phyloP scores from a whole-genome alignment of 2,888 invertebrate genomes.

The Unio delphinus region DNA sequence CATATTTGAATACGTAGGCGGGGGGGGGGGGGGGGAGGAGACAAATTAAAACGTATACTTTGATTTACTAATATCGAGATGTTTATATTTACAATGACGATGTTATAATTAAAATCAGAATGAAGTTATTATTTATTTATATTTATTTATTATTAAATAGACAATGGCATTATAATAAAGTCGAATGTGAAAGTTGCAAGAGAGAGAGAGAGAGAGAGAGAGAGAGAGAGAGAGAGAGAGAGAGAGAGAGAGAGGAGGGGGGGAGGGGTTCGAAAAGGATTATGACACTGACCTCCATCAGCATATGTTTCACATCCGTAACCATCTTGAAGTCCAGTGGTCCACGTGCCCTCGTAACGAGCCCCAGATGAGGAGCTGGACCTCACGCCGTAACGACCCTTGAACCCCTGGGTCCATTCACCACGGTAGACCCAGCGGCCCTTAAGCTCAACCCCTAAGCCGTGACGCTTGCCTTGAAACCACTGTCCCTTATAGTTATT shows the following conservation, averaged over 20 bases:
- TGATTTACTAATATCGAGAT: no score
- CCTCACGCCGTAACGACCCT: constrained; percentile 97
- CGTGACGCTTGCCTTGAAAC: constrained; percentile 99
- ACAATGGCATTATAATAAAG: no score
- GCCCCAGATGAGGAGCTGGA: constrained; percentile 92
- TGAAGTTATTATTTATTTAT: no score
- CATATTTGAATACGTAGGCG: no score
- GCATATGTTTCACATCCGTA: constrained; percentile 99
- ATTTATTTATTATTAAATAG: no score
- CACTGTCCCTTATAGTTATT: constrained; percentile 98
- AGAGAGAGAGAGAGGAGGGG: not conserved
- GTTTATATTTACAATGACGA: no score
- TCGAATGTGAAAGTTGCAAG: no score
- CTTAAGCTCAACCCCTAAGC: constrained; percentile 95
- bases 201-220: not conserved
- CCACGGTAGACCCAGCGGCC: constrained; percentile 98
- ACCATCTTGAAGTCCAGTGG: constrained; percentile 98
- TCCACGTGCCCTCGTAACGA: constrained; percentile 80
- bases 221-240: not conserved
- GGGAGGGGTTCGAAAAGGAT: not conserved
- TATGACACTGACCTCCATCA: constrained; percentile 88
- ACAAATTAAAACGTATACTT: no score
- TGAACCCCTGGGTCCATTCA: constrained; percentile 99
- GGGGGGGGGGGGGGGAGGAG: no score
- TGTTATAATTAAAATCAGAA: no score